Conservation (phyloP, 2,888 invertebrate species). For the Euproctis similis region DNA sequence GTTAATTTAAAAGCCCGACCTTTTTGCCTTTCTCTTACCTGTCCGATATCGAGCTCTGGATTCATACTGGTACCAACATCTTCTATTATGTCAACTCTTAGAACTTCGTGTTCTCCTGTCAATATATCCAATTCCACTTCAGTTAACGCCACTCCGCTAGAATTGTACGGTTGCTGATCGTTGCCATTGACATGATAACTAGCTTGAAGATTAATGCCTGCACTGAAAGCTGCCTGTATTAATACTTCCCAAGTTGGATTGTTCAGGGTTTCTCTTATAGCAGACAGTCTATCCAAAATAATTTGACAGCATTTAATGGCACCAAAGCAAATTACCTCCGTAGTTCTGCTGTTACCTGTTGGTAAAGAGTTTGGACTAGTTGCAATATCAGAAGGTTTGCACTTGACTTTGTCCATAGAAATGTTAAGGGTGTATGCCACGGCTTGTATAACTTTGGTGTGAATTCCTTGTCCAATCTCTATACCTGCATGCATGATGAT, state of each 20-base stretch:
- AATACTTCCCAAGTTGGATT: conserved; percentile 71
- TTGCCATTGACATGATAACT: conserved; percentile 38
- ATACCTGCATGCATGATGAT: conserved; percentile 82
- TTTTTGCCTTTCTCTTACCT: conserved; percentile 42
- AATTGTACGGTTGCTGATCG: conserved; percentile 38
- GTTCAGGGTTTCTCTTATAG: conserved; percentile 49
- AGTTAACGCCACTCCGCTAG: conserved; percentile 75
- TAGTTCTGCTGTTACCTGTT: conserved; percentile 79
- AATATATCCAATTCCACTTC: conserved; percentile 85
- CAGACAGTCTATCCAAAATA: conserved; percentile 60
- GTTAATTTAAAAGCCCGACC: too few species aligned
- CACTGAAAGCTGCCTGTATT: conserved; percentile 57
- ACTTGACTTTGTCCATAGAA: conserved; percentile 77
- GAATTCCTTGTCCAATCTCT: conserved; percentile 88
- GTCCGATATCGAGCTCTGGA: conserved; percentile 81
- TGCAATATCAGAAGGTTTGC: conserved; percentile 78
- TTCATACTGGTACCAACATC: conserved; percentile 81
- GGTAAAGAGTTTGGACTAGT: conserved; percentile 78
- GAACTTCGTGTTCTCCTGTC: conserved; percentile 80
- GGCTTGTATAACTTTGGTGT: conserved; percentile 82
- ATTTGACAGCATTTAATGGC: conserved; percentile 68
- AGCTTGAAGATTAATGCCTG: conserved; percentile 49
- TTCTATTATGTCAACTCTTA: conserved; percentile 79
- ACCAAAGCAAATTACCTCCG: conserved; percentile 37
- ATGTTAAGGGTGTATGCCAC: conserved; percentile 80